Evolutionary conservation across 2,113 vertebrate genomes (phyloP).

Genomic region (Guaruba guarouba): DNA sequence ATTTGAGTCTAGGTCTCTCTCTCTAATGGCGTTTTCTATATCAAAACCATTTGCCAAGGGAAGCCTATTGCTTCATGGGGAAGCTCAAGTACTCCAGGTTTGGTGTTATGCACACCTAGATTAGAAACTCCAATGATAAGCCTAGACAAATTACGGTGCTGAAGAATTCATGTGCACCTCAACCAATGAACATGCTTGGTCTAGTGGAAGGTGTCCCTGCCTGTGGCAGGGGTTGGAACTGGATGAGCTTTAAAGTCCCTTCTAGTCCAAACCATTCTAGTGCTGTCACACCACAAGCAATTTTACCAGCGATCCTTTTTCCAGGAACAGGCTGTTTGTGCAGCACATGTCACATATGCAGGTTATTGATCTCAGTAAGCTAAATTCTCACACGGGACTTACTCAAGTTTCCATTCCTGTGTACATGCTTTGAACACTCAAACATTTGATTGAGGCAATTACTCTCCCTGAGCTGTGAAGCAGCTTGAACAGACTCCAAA

Average conservation of each 20-base stretch:
- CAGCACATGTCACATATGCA: accelerated
- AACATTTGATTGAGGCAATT: neutral
- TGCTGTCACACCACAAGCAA: neutral
- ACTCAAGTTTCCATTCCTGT: neutral
- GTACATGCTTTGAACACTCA: neutral
- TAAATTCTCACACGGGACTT: neutral
- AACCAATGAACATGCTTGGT: neutral
- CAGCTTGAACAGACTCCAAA: neutral
- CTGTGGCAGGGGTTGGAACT: neutral
- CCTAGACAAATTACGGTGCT: neutral
- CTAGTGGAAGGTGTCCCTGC: neutral
- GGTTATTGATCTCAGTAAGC: neutral
- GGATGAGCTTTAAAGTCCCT: neutral
- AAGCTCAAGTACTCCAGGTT: neutral
- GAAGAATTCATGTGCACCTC: neutral
- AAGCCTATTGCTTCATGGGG: neutral
- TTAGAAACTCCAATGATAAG: neutral
- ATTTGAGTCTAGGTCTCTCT: neutral
- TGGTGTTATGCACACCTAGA: neutral
- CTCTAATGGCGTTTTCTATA: neutral
- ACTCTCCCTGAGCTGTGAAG: neutral
- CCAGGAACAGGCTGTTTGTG: neutral
- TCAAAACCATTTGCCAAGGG: neutral
- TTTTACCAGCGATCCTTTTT: neutral
- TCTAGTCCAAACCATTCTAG: neutral